These are phyloP conservation scores for Pocillopora verrucosa DNA, from an alignment of 64 coral and sea anemone genomes.

Conservation along the genomic window DNA sequence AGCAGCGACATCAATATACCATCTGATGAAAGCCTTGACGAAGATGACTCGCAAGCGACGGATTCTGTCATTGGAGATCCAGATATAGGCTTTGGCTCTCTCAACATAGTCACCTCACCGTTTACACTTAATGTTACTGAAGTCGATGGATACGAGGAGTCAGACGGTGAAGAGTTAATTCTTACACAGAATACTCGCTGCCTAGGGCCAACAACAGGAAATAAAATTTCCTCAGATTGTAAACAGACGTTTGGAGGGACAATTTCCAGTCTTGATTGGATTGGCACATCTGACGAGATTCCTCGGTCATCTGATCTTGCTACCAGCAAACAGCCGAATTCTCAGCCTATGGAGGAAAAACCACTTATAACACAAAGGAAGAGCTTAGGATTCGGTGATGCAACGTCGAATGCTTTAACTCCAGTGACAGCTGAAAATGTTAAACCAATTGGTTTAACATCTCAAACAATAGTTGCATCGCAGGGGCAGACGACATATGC, in stretches of 20 bases:
- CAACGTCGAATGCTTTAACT: too few species aligned
- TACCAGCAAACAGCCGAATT: background rate
- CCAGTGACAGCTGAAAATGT: too few species aligned
- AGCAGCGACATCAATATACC: background rate
- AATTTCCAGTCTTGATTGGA: background rate
- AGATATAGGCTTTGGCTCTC: background rate
- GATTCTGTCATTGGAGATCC: background rate
- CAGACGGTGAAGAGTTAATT: background rate
- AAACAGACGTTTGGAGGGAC: background rate
- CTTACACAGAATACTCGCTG: background rate
- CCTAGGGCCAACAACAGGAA: background rate
- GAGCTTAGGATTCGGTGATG: background rate
- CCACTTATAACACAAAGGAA: too few species aligned
- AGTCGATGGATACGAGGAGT: background rate
- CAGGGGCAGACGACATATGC: too few species aligned
- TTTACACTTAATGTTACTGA: too few species aligned
- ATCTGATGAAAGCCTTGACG: background rate
- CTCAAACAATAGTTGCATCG: too few species aligned
- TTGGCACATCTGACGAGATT: background rate
- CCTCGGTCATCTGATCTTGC: background rate
- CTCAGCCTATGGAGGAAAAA: too few species aligned
- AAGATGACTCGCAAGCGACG: slow-evolving; percentile 2
- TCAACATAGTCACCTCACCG: background rate
- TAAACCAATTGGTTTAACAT: too few species aligned
- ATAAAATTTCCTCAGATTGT: background rate